These are phyloP conservation scores for Siniperca undulata DNA, from an alignment of 2,797 vertebrate genomes.

Conservation along the genomic window DNA sequence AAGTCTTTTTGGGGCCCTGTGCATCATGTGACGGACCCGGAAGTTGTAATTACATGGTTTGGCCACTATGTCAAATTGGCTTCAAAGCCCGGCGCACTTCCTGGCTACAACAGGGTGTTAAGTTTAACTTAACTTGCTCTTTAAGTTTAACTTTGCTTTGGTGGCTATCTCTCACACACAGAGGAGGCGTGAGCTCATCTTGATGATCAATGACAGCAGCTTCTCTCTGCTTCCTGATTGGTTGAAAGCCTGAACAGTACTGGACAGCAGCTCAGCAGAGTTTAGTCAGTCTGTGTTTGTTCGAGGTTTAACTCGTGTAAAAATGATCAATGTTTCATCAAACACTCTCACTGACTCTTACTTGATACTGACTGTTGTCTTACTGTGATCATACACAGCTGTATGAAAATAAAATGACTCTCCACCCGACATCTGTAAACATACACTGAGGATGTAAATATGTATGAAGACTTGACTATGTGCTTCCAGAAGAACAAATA, in stretches of 20 bases:
- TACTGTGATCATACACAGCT: background rate
- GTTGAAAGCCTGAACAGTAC: background rate
- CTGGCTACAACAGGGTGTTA: background rate
- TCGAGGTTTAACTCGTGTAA: background rate
- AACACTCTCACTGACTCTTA: background rate
- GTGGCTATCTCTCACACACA: background rate
- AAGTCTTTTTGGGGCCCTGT: too few relatives aligned
- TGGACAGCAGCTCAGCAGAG: background rate
- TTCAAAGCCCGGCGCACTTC: too few relatives aligned
- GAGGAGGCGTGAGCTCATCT: background rate
- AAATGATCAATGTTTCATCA: background rate
- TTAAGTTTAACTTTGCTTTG: background rate
- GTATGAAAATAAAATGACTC: conserved; percentile 3
- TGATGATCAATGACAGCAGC: background rate
- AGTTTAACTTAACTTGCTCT: too few relatives aligned
- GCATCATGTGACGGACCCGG: too few relatives aligned
- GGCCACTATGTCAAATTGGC: too few relatives aligned
- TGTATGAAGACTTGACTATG: background rate
- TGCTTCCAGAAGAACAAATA: background rate
- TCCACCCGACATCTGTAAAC: background rate
- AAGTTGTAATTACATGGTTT: too few relatives aligned
- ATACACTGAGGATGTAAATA: background rate
- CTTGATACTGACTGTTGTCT: background rate
- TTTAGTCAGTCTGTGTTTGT: background rate
- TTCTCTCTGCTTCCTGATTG: background rate